A percentile compares a stretch with the other conserved stretches of the same genome.
Evolutionary conservation across 2,888 invertebrate genomes (phyloP).

Genomic region (Andrena dorsata): DNA sequence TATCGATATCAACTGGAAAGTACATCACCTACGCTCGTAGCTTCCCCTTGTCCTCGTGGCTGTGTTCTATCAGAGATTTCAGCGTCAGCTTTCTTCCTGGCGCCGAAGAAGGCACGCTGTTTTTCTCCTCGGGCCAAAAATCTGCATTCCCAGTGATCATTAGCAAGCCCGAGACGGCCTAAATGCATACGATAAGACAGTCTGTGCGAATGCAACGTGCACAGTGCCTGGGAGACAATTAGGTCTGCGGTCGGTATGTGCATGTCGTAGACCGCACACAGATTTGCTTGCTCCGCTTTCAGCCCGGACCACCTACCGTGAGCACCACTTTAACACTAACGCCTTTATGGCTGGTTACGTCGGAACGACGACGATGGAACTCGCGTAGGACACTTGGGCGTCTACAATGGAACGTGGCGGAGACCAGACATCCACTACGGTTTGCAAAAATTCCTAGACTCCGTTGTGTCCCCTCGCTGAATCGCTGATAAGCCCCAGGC

Average conservation of each 20-base stretch:
- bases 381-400: constrained; percentile 15
- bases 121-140: constrained; percentile 39
- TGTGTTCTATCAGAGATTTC: not conserved
- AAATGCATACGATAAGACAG: constrained; percentile 62
- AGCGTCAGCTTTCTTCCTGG: constrained; percentile 8
- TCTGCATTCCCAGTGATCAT: constrained; percentile 57
- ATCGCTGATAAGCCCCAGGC: constrained; percentile 43
- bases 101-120: constrained; percentile 15
- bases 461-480: not conserved
- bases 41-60: not conserved
- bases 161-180: constrained; percentile 46
- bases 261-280: constrained; percentile 31
- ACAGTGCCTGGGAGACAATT: constrained; percentile 50
- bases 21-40: not conserved
- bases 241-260: constrained; percentile 52
- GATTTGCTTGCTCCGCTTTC: constrained; percentile 32
- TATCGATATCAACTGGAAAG: not conserved
- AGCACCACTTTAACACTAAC: constrained; percentile 44
- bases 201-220: constrained; percentile 37
- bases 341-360: constrained; percentile 48
- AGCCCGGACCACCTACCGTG: not conserved
- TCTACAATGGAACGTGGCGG: constrained; percentile 23
- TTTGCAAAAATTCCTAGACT: constrained; percentile 33
- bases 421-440: constrained; percentile 26
- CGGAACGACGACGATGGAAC: constrained; percentile 29